These are phyloP conservation scores for Otocyon megalotis DNA, from an alignment of 2,113 vertebrate genomes.

Conservation along the genomic window DNA sequence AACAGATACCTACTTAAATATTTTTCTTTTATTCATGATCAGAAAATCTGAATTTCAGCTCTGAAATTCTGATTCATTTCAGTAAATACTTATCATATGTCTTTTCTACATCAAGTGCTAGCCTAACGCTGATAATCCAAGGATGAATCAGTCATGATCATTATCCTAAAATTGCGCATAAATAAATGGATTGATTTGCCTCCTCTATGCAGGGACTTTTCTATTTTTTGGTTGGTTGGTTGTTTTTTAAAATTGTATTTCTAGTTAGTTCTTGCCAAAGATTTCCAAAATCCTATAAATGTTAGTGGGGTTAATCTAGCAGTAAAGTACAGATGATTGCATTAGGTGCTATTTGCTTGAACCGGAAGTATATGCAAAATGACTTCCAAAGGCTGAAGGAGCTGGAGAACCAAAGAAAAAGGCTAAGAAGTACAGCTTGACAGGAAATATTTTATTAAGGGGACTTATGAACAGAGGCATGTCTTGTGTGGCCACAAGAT, in stretches of 20 bases:
- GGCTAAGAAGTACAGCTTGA: neutral
- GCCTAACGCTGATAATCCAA: neutral
- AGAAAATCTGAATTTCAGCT: constrained; percentile 2
- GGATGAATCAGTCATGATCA: neutral
- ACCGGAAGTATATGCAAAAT: neutral
- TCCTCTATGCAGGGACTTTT: neutral
- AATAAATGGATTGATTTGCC: neutral
- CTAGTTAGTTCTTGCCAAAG: neutral
- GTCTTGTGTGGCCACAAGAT: neutral
- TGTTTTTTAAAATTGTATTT: constrained; percentile 13
- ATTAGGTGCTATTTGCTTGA: neutral
- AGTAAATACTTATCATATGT: constrained; percentile 35
- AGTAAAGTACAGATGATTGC: neutral
- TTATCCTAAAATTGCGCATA: neutral
- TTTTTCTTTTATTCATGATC: neutral
- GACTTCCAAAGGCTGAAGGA: neutral
- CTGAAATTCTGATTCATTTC: constrained; percentile 45
- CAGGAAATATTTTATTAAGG: neutral
- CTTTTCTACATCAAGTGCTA: neutral
- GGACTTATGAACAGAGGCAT: neutral
- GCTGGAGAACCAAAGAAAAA: neutral
- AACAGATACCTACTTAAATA: constrained; percentile 41
- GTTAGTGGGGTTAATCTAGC: neutral
- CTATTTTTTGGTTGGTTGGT: neutral
- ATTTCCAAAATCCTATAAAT: neutral